Percentiles rank a stretch among this genome's conserved stretches.
Conservation (phyloP, 2,888 invertebrate species). For the Chalcosyrphus nemorum region DNA sequence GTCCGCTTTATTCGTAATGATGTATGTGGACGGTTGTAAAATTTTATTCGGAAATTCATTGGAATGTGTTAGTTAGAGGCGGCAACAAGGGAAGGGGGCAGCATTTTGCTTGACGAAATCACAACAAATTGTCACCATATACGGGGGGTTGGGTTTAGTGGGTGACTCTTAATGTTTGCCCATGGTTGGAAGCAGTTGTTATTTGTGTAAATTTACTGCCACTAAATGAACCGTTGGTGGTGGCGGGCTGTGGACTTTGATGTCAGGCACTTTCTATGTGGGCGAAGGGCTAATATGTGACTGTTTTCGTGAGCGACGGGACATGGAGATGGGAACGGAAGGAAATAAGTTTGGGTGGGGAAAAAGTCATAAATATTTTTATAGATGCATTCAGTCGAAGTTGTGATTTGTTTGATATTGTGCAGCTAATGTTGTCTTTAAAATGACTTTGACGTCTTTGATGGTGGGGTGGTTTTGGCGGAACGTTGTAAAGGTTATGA, state of each 20-base stretch:
- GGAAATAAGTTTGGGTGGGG: conserved; percentile 1
- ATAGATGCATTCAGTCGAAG: background rate
- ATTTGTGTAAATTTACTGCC: conserved; percentile 37
- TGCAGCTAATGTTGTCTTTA: too few species aligned
- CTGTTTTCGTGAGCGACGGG: background rate
- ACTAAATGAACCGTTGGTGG: conserved; percentile 52
- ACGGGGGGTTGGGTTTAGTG: conserved; percentile 16
- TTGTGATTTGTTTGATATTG: background rate
- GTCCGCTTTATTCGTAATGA: conserved; percentile 15
- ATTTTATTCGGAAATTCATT: conserved; percentile 32
- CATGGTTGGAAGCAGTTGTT: conserved; percentile 21
- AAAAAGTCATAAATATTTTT: conserved; percentile 7
- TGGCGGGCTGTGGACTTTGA: conserved; percentile 7
- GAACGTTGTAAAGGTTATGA: background rate
- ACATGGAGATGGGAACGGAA: conserved; percentile 2
- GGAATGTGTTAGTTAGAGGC: too few species aligned
- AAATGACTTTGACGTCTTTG: background rate
- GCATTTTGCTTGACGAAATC: conserved; percentile 25
- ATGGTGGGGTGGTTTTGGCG: background rate
- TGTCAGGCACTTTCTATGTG: conserved; percentile 15
- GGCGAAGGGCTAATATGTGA: background rate
- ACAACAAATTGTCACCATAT: conserved; percentile 53
- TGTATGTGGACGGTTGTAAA: background rate
- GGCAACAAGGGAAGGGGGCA: too few species aligned
- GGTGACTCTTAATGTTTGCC: conserved; percentile 39